Conservation (phyloP, 2,797 vertebrate species). For the Tenualosa ilisha region DNA sequence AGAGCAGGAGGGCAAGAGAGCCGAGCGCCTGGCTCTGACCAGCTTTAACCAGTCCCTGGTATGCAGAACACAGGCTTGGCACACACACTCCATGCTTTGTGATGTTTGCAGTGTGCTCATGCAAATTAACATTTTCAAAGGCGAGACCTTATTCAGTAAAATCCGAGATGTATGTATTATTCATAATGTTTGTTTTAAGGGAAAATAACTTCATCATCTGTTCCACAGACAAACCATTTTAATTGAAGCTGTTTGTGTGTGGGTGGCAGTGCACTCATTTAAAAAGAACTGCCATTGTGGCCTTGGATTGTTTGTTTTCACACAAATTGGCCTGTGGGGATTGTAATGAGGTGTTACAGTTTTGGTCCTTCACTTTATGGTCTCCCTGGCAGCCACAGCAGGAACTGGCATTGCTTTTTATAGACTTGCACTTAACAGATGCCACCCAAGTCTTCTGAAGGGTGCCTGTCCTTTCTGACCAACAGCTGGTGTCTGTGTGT, state of each 20-base stretch:
- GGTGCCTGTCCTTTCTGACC: neutral
- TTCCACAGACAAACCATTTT: neutral
- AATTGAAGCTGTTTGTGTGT: neutral
- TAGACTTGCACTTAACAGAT: constrained; percentile 13
- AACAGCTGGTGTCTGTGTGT: neutral
- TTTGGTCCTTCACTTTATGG: neutral
- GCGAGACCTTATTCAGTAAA: constrained; percentile 14
- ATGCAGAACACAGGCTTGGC: neutral
- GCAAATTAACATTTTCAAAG: neutral
- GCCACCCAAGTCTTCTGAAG: neutral
- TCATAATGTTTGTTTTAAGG: constrained; percentile 5
- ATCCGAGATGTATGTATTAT: neutral
- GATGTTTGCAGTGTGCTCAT: neutral
- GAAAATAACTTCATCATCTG: constrained; percentile 20
- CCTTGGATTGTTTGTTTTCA: neutral
- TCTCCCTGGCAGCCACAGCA: neutral
- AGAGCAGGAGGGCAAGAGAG: constrained; percentile 68
- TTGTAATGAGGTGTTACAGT: constrained; percentile 3
- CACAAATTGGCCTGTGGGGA: neutral
- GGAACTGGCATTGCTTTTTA: neutral
- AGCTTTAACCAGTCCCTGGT: neutral
- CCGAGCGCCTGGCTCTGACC: constrained; percentile 48
- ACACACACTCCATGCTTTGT: neutral
- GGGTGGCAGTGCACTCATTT: neutral
- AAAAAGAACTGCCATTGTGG: neutral